These are phyloP conservation scores for Drosophila formosana DNA, from an alignment of 2,888 invertebrate species.

Conservation along the genomic window DNA sequence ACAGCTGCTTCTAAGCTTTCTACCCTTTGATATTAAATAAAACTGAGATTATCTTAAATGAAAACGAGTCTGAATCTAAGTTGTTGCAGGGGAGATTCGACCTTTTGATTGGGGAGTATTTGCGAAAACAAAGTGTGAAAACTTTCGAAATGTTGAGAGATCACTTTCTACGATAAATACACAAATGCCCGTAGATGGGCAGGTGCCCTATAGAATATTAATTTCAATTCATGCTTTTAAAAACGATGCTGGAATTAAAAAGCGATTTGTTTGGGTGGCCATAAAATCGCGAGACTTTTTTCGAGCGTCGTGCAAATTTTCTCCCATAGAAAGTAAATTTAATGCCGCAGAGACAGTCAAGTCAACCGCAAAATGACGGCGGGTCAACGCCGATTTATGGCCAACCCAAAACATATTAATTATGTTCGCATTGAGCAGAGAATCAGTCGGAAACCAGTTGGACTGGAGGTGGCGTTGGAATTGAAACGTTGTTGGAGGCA, in stretches of 20 bases:
- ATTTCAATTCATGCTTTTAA: conserved; percentile 2
- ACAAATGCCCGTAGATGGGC: neutral
- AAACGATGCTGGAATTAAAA: conserved; percentile 39
- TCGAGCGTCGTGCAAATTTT: conserved; percentile 44
- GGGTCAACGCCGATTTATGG: conserved; percentile 51
- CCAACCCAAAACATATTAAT: conserved; percentile 55
- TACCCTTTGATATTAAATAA: conserved; percentile 4
- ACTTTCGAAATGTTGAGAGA: conserved; percentile 34
- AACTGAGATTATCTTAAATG: neutral
- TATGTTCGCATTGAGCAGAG: conserved; percentile 39
- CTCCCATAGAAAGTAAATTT: conserved; percentile 60
- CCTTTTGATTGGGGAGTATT: neutral
- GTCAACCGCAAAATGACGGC: conserved; percentile 30
- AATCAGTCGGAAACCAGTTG: conserved; percentile 45
- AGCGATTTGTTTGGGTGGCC: conserved; percentile 36
- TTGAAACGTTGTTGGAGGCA: conserved; percentile 7
- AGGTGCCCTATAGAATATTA: conserved; percentile 36
- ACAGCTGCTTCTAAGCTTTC: neutral
- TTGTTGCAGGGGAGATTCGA: neutral
- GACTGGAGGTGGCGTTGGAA: conserved; percentile 26
- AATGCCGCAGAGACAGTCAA: conserved; percentile 2
- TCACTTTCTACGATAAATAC: conserved; percentile 39
- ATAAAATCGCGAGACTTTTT: conserved; percentile 18
- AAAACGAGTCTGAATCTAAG: conserved; percentile 3
- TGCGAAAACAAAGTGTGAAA: conserved; percentile 10